Evolutionary conservation across 2,888 invertebrate species (phyloP).

Genomic region (Coenonympha glycerion): DNA sequence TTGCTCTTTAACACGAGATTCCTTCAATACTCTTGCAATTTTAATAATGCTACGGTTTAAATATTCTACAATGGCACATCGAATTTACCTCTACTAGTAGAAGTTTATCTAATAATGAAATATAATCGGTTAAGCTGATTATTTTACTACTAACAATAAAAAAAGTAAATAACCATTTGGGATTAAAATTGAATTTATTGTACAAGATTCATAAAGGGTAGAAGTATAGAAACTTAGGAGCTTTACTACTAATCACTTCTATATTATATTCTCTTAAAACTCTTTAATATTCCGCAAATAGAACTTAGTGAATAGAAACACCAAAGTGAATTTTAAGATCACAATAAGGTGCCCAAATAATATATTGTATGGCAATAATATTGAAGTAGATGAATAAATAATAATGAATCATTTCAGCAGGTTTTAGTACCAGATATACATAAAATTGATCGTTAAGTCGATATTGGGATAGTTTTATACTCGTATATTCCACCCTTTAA

Average conservation of each 20-base stretch:
- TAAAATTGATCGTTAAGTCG: background rate
- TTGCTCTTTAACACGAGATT: slow-evolving; percentile 15
- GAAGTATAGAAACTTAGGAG: slow-evolving; percentile 24
- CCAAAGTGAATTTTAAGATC: slow-evolving; percentile 25
- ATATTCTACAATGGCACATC: slow-evolving; percentile 24
- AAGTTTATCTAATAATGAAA: slow-evolving; percentile 9
- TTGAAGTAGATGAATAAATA: slow-evolving; percentile 29
- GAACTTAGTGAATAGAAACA: slow-evolving; percentile 24
- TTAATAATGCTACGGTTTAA: slow-evolving; percentile 12
- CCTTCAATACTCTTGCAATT: slow-evolving; percentile 11
- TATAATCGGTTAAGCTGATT: slow-evolving; percentile 14
- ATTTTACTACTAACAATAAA: slow-evolving; percentile 7
- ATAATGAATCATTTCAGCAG: slow-evolving; percentile 17
- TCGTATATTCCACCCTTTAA: too few relatives aligned
- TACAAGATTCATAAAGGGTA: slow-evolving; percentile 24
- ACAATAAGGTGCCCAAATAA: slow-evolving; percentile 32
- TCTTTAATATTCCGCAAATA: slow-evolving; percentile 21
- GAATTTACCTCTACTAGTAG: slow-evolving; percentile 25
- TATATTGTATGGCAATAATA: slow-evolving; percentile 37
- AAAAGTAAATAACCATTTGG: slow-evolving; percentile 6
- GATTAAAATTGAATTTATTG: slow-evolving; percentile 21
- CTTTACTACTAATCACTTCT: slow-evolving; percentile 26
- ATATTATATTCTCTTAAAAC: slow-evolving; percentile 19
- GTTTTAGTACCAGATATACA: background rate
- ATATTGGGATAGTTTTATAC: background rate